Base-by-base conservation (phyloP, 2,888 invertebrate genomes). In the Emmelina monodactyla region DNA sequence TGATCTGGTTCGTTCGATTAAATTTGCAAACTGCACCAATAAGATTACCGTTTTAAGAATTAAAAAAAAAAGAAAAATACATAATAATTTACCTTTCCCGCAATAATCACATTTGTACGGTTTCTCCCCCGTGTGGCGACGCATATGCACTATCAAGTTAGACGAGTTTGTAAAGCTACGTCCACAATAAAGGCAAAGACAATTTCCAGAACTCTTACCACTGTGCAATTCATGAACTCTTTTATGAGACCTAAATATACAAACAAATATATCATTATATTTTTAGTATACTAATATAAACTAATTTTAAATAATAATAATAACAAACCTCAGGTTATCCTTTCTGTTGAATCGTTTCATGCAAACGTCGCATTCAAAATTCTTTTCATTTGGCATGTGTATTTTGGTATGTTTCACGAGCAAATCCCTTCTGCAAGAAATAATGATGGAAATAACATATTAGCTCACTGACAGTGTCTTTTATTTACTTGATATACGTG, bases 121-220 rank as follows among this genome's bases (percentile, higher is more conserved):
- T 43, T 85, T 85, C 46, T 85, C 85, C 5, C 87, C 87, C 0
- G 86, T 87, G 44, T 88, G 87, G 0, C 86, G 72, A 1, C 87
- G 78, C 83, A 87, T 85, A 46, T 88, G 87, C 2, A 87, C 84
- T 12, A 84, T 83, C 9, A 85, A 62, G 49, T 85, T 85, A 0
- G 85, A 85, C 0, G 84, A 84, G 40, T 83, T 85, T 15, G 83
- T 81, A 43, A 85, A 84, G 5, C 82, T 81, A 10, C 83, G 70
- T 1, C 85, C 85, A 46, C 85, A 85, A 50, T 84, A 85, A 3
- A 83, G 68, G 38, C 85, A 85, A 3, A 85, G 56, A 34, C 82
- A 82, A 30, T 80, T 83, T 28, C 58, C 63, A 1, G 59, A 50
- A 11, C 47, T 41, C 37, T 63, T 65, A 14, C 64, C 58, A 7